A percentile compares a stretch with the other conserved stretches of the same genome.
Evolutionary conservation across 2,888 invertebrate genomes (phyloP).

Genomic region (Acronicta leporina): DNA sequence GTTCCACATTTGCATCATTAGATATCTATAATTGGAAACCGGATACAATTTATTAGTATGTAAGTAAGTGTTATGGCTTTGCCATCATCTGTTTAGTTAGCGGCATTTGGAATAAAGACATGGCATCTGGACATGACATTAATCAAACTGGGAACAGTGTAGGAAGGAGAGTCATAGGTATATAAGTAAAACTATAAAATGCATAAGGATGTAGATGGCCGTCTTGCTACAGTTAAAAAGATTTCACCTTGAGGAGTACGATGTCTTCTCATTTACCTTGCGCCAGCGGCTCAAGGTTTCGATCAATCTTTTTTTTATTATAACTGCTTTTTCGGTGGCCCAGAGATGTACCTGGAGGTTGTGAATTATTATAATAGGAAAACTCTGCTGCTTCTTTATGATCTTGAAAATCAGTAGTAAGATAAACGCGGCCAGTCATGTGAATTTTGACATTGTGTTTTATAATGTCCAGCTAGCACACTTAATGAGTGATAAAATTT

Average conservation of each 20-base stretch:
- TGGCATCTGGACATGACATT: constrained; percentile 12
- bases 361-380: constrained; percentile 46
- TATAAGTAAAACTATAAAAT: constrained; percentile 7
- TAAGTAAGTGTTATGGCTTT: neutral
- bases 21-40: constrained; percentile 30
- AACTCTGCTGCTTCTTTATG: constrained; percentile 28
- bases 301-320: constrained; percentile 59
- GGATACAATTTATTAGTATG: constrained; percentile 12
- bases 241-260: constrained; percentile 66
- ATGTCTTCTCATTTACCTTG: constrained; percentile 72
- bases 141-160: constrained; percentile 28
- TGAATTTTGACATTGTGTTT: constrained; percentile 28
- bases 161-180: constrained; percentile 35
- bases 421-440: constrained; percentile 17
- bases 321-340: constrained; percentile 59
- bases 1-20: constrained; percentile 22
- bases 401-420: constrained; percentile 10
- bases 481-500: constrained; percentile 42
- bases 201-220: constrained; percentile 22
- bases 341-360: constrained; percentile 52
- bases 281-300: constrained; percentile 63
- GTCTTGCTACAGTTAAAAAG: constrained; percentile 26
- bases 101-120: constrained; percentile 13
- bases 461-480: constrained; percentile 17
- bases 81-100: constrained; percentile 24